Evolutionary conservation across 2,113 vertebrate genomes (phyloP).

Genomic region (Fukomys damarensis): DNA sequence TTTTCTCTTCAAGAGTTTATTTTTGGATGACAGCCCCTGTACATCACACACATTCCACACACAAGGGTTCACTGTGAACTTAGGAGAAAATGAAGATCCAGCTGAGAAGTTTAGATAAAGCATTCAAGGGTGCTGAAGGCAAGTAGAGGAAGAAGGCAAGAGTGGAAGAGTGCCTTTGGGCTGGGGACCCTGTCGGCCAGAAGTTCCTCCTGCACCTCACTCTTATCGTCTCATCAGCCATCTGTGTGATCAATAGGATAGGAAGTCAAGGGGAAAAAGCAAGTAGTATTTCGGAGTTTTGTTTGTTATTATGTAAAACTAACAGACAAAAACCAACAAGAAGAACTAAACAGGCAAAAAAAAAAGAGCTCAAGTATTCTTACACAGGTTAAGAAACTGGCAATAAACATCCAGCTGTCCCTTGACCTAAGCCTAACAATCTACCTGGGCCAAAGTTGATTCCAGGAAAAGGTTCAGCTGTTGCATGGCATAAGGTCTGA

Average conservation of each 20-base stretch:
- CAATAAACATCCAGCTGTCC: not conserved
- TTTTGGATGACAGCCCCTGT: slow-evolving; percentile 47
- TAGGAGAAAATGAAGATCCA: slow-evolving; percentile 65
- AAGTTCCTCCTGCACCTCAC: slow-evolving; percentile 22
- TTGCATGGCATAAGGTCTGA: not conserved
- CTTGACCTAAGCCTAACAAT: not conserved
- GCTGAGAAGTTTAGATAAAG: slow-evolving; percentile 68
- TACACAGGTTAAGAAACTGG: not conserved
- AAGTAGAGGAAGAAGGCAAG: not conserved
- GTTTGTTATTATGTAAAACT: not conserved
- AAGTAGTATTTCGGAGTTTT: not conserved
- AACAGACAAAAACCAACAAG: not conserved
- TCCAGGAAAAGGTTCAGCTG: not conserved
- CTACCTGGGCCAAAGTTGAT: not conserved
- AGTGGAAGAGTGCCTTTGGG: not conserved
- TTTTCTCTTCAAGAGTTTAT: slow-evolving; percentile 53
- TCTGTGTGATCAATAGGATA: not conserved
- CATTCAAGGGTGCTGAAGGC: not conserved
- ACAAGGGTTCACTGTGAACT: slow-evolving; percentile 31
- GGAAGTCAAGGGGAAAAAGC: not conserved
- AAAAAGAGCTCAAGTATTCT: not conserved
- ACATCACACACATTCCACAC: slow-evolving; percentile 51
- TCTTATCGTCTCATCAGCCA: not conserved
- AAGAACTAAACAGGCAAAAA: not conserved
- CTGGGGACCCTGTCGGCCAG: not conserved